Conservation (phyloP, 2,797 vertebrate species). For the Lithobates pipiens region DNA sequence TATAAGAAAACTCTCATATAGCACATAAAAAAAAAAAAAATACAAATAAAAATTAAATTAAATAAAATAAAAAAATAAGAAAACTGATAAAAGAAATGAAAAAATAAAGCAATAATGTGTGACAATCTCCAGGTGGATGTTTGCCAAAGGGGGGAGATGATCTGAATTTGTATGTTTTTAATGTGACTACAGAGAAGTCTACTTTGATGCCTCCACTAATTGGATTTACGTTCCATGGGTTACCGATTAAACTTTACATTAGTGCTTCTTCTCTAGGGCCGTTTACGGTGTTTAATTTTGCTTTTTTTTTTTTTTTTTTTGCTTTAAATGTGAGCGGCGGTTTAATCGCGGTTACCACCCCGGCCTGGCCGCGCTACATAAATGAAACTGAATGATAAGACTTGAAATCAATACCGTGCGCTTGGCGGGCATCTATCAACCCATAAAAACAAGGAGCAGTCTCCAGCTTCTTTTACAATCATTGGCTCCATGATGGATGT, state of each 20-base stretch:
- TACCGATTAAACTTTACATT: slow-evolving; percentile 3
- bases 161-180: too few species aligned
- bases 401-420: slow-evolving; percentile 43
- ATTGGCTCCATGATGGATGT: slow-evolving; percentile 57
- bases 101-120: too few species aligned
- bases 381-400: slow-evolving; percentile 46
- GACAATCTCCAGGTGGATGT: too few species aligned
- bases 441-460: slow-evolving; percentile 40
- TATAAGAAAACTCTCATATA: too few species aligned
- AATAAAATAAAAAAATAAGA: too few species aligned
- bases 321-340: slow-evolving; percentile 14
- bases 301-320: too few species aligned
- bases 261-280: not conserved
- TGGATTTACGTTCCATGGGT: slow-evolving; percentile 32
- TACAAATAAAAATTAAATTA: too few species aligned
- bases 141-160: too few species aligned
- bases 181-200: too few species aligned
- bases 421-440: slow-evolving; percentile 32
- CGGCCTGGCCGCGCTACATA: slow-evolving; percentile 31
- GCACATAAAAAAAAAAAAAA: too few species aligned
- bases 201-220: slow-evolving; percentile 13
- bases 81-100: too few species aligned
- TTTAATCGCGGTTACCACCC: slow-evolving; percentile 50
- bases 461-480: slow-evolving; percentile 41
- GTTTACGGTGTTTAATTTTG: slow-evolving; percentile 12